Evolutionary conservation across 2,113 vertebrate species (phyloP).

Genomic region (Clinocottus analis): DNA sequence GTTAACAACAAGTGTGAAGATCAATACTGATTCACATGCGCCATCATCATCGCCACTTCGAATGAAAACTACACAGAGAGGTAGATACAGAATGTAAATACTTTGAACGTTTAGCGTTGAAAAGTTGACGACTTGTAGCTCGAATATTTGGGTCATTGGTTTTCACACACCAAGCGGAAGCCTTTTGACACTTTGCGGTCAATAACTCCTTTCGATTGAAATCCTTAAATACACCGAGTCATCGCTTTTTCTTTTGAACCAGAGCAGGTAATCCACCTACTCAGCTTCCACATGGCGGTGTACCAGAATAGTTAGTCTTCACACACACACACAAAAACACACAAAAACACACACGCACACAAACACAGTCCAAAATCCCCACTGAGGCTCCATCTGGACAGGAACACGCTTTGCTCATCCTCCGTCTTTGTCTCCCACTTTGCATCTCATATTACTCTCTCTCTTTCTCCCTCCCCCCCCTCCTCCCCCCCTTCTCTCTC

Average conservation of each 20-base stretch:
- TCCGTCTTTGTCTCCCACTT: conserved; percentile 65
- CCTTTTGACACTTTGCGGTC: neutral
- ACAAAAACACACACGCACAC: conserved; percentile 41
- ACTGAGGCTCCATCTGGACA: conserved; percentile 78
- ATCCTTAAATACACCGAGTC: conserved; percentile 47
- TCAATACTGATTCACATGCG: neutral
- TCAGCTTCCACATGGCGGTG: conserved; percentile 57
- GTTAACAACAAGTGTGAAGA: neutral
- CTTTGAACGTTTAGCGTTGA: neutral
- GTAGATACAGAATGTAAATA: neutral
- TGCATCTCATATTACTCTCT: conserved; percentile 38
- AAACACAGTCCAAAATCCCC: conserved; percentile 57
- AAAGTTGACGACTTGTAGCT: neutral
- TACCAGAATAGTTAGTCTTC: conserved; percentile 41
- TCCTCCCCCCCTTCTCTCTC: too few species aligned
- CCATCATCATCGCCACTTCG: neutral
- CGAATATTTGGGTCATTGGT: neutral
- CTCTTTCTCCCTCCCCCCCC: too few species aligned
- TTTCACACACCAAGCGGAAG: neutral
- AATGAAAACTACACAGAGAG: neutral
- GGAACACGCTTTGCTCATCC: conserved; percentile 68
- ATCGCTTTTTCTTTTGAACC: conserved; percentile 54
- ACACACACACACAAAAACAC: conserved; percentile 29
- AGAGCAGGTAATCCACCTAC: conserved; percentile 60
- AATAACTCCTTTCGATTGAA: conserved; percentile 12